Conservation (phyloP, 2,797 vertebrate genomes). For the Zenarchopterus dispar region DNA sequence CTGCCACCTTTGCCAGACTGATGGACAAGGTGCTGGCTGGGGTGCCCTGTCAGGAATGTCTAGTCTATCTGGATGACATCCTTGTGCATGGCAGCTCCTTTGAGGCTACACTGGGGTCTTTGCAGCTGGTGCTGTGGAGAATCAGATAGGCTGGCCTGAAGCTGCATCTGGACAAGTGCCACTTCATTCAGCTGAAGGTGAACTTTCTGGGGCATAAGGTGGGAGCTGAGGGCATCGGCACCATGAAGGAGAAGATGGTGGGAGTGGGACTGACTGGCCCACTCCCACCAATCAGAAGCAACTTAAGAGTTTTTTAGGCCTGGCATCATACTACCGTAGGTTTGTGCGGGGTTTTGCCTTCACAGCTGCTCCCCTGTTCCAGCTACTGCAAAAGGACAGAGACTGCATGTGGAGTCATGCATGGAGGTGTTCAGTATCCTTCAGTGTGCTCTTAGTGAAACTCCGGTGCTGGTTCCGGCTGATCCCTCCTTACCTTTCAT, state of each 20-base stretch:
- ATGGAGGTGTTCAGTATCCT: too few relatives aligned
- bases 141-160: constrained; percentile 2
- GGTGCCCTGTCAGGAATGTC: not conserved
- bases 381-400: too few relatives aligned
- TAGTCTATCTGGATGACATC: not conserved
- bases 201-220: not conserved
- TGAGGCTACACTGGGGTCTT: not conserved
- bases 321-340: too few relatives aligned
- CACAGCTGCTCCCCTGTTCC: too few relatives aligned
- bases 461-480: not conserved
- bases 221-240: not conserved
- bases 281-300: not conserved
- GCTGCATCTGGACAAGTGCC: not conserved
- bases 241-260: not conserved
- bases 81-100: not conserved
- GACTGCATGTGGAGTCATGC: too few relatives aligned
- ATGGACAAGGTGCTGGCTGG: not conserved
- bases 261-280: not conserved
- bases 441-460: not conserved
- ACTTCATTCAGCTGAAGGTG: not conserved
- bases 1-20: not conserved
- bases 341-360: too few relatives aligned
- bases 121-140: not conserved
- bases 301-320: too few relatives aligned
- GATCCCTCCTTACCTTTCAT: too few relatives aligned